Percentiles rank a stretch among this genome's conserved stretches.
Evolutionary conservation across 2,113 vertebrate species (phyloP).

Genomic region (Ptychochromis oligacanthus): DNA sequence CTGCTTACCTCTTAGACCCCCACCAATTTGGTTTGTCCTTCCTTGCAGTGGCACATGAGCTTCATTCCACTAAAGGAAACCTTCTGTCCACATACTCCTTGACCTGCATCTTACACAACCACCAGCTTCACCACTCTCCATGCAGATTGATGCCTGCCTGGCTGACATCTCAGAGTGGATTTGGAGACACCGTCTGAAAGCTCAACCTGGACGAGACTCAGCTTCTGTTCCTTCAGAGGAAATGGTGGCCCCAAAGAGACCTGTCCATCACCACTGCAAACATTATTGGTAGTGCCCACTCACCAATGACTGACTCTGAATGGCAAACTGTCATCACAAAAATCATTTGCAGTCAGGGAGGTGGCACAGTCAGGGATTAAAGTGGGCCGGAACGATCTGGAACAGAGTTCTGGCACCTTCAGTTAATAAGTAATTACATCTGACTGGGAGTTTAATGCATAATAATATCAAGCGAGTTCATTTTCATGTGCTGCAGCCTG

Average conservation of each 20-base stretch:
- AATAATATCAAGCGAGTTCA: not conserved
- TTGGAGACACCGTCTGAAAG: not conserved
- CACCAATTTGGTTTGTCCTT: not conserved
- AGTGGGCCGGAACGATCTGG: not conserved
- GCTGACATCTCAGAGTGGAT: constrained; percentile 1
- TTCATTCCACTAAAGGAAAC: not conserved
- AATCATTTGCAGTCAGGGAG: not conserved
- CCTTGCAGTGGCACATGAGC: not conserved
- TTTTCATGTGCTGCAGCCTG: not conserved
- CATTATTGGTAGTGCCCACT: not conserved
- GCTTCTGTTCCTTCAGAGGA: not conserved
- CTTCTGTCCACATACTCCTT: not conserved
- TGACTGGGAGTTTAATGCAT: not conserved
- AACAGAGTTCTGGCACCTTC: not conserved
- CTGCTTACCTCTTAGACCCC: not conserved
- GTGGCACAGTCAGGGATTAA: not conserved
- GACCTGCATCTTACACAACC: not conserved
- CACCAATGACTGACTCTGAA: not conserved
- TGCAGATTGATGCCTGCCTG: not conserved
- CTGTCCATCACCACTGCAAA: not conserved
- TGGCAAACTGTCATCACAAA: not conserved
- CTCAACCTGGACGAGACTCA: not conserved
- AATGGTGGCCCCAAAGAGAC: not conserved
- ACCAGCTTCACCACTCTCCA: not conserved
- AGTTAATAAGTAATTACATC: no score